These are phyloP conservation scores for Caenorhabditis brenneri DNA, from an alignment of 1,140 invertebrate species.

Conservation along the genomic window DNA sequence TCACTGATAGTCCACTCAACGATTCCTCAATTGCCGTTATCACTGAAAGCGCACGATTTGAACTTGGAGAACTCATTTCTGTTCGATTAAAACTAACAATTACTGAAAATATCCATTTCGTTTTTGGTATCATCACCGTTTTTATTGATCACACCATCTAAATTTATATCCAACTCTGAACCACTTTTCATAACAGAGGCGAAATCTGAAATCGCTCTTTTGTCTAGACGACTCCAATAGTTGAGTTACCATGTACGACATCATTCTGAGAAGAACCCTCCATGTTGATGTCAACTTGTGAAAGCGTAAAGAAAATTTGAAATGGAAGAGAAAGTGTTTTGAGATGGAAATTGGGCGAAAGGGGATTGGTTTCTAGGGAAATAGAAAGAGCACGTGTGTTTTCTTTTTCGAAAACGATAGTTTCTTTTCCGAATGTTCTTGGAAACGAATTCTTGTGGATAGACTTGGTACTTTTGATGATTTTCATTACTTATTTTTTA, in stretches of 20 bases:
- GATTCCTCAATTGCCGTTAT: neutral
- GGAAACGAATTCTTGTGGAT: no score
- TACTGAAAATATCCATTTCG: slow-evolving; percentile 12
- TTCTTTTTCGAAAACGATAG: no score
- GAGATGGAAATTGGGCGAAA: no score
- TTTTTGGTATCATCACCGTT: neutral
- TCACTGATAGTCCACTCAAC: neutral
- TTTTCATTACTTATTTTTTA: no score
- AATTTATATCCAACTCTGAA: neutral
- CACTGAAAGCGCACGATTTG: neutral
- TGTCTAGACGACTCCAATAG: no score
- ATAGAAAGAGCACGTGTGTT: no score
- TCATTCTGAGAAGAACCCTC: slow-evolving; percentile 19
- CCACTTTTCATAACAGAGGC: neutral
- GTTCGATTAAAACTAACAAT: neutral
- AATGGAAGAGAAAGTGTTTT: neutral
- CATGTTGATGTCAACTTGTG: neutral
- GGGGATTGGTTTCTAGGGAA: no score
- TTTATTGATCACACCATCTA: slow-evolving; percentile 7
- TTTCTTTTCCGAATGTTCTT: no score
- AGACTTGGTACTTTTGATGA: no score
- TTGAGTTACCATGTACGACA: neutral
- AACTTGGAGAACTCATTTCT: neutral
- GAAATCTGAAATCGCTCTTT: slow-evolving; percentile 4
- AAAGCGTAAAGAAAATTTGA: neutral